Evolutionary conservation across 2,113 vertebrate genomes (phyloP).

Genomic region (Dasyurus viverrinus): DNA sequence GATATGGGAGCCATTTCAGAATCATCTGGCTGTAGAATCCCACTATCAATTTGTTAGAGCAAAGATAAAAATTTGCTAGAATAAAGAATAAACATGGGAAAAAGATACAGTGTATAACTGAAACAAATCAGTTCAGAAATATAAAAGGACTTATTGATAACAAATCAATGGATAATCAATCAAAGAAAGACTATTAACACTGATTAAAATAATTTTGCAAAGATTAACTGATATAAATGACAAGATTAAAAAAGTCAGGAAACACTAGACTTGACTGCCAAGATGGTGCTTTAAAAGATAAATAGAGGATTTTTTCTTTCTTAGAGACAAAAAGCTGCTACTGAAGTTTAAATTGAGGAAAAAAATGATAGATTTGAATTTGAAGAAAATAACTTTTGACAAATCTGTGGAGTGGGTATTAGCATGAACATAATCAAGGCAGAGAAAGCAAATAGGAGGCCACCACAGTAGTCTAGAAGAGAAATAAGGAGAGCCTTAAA

Average conservation of each 20-base stretch:
- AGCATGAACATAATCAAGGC: not conserved
- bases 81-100: not conserved
- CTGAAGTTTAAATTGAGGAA: not conserved
- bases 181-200: not conserved
- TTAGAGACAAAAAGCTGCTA: not conserved
- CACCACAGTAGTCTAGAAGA: not conserved
- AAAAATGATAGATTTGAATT: not conserved
- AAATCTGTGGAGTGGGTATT: not conserved
- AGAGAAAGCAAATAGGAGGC: not conserved
- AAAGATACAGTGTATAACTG: not conserved
- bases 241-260: not conserved
- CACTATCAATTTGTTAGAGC: not conserved
- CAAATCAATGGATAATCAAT: not conserved
- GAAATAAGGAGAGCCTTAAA: not conserved
- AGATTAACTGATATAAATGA: not conserved
- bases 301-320: not conserved
- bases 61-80: not conserved
- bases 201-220: not conserved
- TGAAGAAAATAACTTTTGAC: not conserved
- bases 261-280: not conserved
- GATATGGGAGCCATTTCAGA: not conserved
- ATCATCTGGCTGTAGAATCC: not conserved
- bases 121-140: not conserved
- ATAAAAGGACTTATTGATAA: not conserved
- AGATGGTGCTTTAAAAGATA: not conserved